These are phyloP conservation scores for Pseudochaenichthys georgianus DNA, from an alignment of 2,797 vertebrate species.

Conservation along the genomic window DNA sequence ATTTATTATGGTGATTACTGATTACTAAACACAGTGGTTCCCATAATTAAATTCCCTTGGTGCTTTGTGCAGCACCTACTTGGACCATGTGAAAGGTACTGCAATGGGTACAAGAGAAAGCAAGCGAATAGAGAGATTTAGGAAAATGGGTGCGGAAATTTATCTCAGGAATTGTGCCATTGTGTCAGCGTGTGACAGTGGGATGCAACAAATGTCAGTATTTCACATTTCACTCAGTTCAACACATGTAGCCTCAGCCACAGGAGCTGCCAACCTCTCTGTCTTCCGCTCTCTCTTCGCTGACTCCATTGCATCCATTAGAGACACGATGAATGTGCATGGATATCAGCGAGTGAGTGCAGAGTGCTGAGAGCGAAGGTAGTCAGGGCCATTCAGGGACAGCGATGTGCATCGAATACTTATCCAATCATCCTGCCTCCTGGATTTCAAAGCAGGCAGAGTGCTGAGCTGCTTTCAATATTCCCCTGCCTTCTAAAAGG, in stretches of 20 bases:
- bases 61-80: conserved; percentile 38
- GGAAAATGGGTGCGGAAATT: conserved; percentile 34
- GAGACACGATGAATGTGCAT: conserved; percentile 30
- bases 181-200: conserved; percentile 8
- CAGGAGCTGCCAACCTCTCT: conserved; percentile 11
- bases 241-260: conserved; percentile 28
- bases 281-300: conserved; percentile 15
- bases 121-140: conserved; percentile 1
- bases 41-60: conserved; percentile 31
- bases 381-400: conserved; percentile 68
- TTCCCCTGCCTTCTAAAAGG: conserved; percentile 37
- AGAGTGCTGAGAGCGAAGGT: conserved; percentile 64
- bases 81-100: conserved; percentile 43
- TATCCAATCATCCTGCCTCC: conserved; percentile 68
- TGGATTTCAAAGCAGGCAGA: conserved; percentile 66
- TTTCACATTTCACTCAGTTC: conserved; percentile 48
- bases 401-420: conserved; percentile 67
- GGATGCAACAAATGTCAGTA: conserved; percentile 32
- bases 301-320: conserved; percentile 51
- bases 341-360: conserved; percentile 49
- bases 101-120: neutral
- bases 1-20: conserved; percentile 49
- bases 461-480: conserved; percentile 61
- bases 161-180: conserved; percentile 33
- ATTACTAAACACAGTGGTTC: conserved; percentile 31